Conservation (phyloP, 2,797 vertebrate species). For the Pantherophis vulpinus region DNA sequence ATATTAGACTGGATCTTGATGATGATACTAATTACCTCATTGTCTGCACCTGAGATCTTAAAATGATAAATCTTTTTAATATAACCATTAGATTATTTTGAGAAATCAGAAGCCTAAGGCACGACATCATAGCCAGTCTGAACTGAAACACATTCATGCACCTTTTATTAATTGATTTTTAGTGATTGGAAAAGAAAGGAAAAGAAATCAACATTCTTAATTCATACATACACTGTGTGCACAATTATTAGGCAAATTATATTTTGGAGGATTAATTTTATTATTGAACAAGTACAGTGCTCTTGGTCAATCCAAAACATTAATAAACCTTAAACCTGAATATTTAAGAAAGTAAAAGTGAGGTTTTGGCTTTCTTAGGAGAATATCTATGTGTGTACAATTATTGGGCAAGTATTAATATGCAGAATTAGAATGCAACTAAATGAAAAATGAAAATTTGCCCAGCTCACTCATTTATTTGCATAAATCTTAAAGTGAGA, state of each 20-base stretch:
- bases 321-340: too few species aligned
- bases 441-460: too few species aligned
- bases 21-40: neutral
- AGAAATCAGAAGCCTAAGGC: neutral
- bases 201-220: neutral
- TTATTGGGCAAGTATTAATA: too few species aligned
- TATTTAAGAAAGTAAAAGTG: too few species aligned
- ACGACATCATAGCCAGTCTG: neutral
- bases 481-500: too few species aligned
- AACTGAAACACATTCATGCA: neutral
- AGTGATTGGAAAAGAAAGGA: neutral
- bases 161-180: neutral
- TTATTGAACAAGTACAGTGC: too few species aligned
- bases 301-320: too few species aligned
- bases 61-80: neutral
- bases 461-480: too few species aligned
- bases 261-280: too few species aligned
- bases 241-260: neutral
- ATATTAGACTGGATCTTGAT: neutral
- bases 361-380: too few species aligned
- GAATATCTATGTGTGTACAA: too few species aligned
- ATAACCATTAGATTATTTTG: neutral
- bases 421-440: too few species aligned
- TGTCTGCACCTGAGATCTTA: neutral
- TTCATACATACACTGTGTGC: neutral